These are phyloP conservation scores for Luffia ferchaultella DNA, from an alignment of 2,888 invertebrate genomes.

Conservation along the genomic window DNA sequence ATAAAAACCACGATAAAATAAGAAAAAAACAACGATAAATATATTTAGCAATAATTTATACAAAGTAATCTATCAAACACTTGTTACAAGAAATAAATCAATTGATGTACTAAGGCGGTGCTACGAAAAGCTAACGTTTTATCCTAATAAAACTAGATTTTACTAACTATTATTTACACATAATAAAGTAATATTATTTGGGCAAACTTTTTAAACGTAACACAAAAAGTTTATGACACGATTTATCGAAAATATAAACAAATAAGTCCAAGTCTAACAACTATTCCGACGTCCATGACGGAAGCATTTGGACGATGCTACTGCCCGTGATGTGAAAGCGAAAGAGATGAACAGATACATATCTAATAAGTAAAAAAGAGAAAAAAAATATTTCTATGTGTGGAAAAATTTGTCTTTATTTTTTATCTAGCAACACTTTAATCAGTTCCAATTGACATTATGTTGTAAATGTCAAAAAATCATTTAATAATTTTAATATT, in stretches of 20 bases:
- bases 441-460: conserved; percentile 17
- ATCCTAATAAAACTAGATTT: conserved; percentile 38
- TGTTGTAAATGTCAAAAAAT: too few species aligned
- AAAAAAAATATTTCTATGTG: neutral
- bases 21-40: neutral
- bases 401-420: conserved; percentile 17
- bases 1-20: neutral
- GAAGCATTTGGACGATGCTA: conserved; percentile 52
- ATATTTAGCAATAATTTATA: neutral
- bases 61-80: conserved; percentile 8
- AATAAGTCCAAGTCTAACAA: conserved; percentile 47
- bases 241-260: conserved; percentile 62
- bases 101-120: conserved; percentile 28
- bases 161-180: conserved; percentile 35
- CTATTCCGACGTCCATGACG: conserved; percentile 57
- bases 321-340: conserved; percentile 43
- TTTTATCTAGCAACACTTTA: conserved; percentile 46
- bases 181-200: conserved; percentile 46
- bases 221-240: conserved; percentile 53
- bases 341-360: conserved; percentile 37
- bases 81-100: conserved; percentile 26
- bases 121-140: conserved; percentile 31
- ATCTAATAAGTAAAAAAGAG: neutral
- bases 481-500: too few species aligned
- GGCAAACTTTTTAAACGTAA: conserved; percentile 36